These are phyloP conservation scores for Ceriagrion tenellum DNA, from an alignment of 2,888 invertebrate genomes.

Conservation along the genomic window DNA sequence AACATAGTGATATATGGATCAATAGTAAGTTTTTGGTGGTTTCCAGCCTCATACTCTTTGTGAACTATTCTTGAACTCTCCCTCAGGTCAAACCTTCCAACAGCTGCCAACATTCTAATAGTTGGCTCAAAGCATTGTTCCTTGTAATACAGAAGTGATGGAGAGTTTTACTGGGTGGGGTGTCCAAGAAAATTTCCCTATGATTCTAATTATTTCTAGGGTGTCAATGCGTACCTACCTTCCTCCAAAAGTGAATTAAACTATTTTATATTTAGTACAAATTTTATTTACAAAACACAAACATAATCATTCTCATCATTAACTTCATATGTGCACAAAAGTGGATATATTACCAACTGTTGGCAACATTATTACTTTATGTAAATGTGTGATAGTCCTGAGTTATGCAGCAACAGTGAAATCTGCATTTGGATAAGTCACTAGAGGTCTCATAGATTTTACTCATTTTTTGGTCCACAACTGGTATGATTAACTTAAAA, in stretches of 20 bases:
- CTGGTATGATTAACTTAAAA: background rate
- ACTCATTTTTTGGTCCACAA: background rate
- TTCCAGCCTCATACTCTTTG: too few species aligned
- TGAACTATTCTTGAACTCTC: too few species aligned
- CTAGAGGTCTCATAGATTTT: background rate
- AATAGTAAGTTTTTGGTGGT: too few species aligned
- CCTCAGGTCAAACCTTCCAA: too few species aligned
- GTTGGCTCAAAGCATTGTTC: too few species aligned
- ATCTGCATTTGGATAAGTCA: background rate
- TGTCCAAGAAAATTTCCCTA: too few species aligned
- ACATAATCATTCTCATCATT: slow-evolving; percentile 51
- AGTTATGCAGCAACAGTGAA: background rate
- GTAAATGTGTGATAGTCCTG: slow-evolving; percentile 16
- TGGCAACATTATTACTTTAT: background rate
- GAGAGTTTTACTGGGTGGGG: too few species aligned
- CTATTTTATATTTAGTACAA: slow-evolving; percentile 37
- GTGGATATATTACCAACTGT: slow-evolving; percentile 31
- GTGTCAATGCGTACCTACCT: background rate
- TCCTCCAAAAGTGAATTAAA: background rate
- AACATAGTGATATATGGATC: too few species aligned
- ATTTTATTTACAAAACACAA: slow-evolving; percentile 64
- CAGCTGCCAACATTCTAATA: too few species aligned
- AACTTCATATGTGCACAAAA: slow-evolving; percentile 51
- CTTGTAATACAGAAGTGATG: too few species aligned
- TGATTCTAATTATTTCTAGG: background rate